A percentile compares a stretch with the other conserved stretches of the same genome.
Conservation (phyloP, 1,140 invertebrate genomes). For the Drosophila mayri region DNA sequence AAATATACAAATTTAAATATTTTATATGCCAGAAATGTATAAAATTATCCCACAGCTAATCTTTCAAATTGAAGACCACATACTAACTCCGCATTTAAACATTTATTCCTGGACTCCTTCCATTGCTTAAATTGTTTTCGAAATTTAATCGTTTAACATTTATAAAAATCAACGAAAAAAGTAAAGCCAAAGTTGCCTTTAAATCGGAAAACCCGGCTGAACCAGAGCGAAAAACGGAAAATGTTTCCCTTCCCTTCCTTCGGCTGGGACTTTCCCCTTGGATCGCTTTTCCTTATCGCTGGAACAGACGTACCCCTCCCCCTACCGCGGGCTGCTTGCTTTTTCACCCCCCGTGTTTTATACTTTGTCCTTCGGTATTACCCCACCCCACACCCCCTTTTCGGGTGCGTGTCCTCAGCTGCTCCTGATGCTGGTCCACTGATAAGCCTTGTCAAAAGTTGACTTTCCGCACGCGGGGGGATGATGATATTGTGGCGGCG, state of each 20-base stretch:
- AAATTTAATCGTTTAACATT: constrained; percentile 31
- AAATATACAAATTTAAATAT: background rate
- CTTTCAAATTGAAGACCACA: background rate
- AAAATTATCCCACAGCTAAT: background rate
- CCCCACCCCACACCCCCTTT: background rate
- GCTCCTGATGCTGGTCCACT: constrained; percentile 52
- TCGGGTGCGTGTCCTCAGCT: constrained; percentile 42
- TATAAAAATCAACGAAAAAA: constrained; percentile 3
- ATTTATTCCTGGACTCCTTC: background rate
- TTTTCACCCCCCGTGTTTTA: constrained; percentile 25
- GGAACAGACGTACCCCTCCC: constrained; percentile 26
- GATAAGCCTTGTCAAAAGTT: constrained; percentile 64
- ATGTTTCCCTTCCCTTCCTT: background rate
- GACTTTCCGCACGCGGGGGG: constrained; percentile 34
- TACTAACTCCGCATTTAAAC: background rate
- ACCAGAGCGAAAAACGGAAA: constrained; percentile 10
- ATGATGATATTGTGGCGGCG: constrained; percentile 17
- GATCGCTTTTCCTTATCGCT: constrained; percentile 42
- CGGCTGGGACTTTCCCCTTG: constrained; percentile 6
- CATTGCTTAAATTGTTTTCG: constrained; percentile 3
- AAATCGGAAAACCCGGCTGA: constrained; percentile 15
- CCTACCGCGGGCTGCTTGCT: constrained; percentile 1
- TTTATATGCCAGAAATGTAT: background rate
- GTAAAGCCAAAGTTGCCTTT: constrained; percentile 19
- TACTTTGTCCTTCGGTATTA: constrained; percentile 10